Evolutionary conservation across 2,888 invertebrate genomes (phyloP), one percentile per base, ranked within the genome.

Genomic region (Epirrhoe alternata): DNA sequence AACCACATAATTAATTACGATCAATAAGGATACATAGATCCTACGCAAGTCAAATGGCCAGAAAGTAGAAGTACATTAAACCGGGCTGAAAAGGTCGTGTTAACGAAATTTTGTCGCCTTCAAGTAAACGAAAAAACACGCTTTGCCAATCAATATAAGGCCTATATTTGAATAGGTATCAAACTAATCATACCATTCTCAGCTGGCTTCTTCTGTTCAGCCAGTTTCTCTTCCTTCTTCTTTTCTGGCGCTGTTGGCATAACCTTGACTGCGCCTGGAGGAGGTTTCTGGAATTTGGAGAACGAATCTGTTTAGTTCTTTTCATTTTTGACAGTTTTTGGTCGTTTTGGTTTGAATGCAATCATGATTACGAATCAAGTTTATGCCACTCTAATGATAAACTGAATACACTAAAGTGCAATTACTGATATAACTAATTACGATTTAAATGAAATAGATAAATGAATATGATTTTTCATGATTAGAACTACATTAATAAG

Each of bases 241-340:
- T 94, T 95, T 73, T 94, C 94, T 16, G 95, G 95, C 47, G 95
- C 95, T 17, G 96, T 94, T 55, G 97, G 97, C 88, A 97, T 94
- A 72, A 97, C 97, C 70, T 97, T 96, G 67, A 97, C 96, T 7
- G 97, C 97, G 54, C 97, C 97, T 38, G 96, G 94, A 0, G 92
- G 92, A 31, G 97, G 97, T 92, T 97, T 97, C 97, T 97, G 94
- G 58, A 94, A 94, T 24, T 61, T 53, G 64, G 53, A 30, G 38
- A 6, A 51, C 50, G 2, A 24, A 35, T 35, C 7, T 24, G 31
- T 59, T 33, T 35, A 42, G 12, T 42, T 12, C 12, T 12, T 12
- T 12, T 12, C 12, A 12, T 42, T 42, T 42, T 5, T 42, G 38
- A 12, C 4, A 4, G 12, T 10, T 42, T 42, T 42, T 10, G 38